A percentile compares a stretch with the other conserved stretches of the same genome.
phyloP scores from a whole-genome alignment of 2,113 vertebrate genomes.

The Ailurus styani region DNA sequence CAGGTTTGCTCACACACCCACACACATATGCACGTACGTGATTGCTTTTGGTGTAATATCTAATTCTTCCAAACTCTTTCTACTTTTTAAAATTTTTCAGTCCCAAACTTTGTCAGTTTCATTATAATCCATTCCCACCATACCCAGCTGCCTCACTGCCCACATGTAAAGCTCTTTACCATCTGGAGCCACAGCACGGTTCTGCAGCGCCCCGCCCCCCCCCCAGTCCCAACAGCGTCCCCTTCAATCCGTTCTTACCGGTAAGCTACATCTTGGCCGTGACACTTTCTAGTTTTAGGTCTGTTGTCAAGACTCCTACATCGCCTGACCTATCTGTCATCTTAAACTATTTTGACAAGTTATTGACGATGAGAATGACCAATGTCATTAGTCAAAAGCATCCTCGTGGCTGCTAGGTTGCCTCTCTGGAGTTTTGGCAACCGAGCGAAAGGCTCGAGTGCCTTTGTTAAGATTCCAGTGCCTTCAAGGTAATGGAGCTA shows the following conservation, averaged over 20 bases:
- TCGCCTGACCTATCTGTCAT: neutral
- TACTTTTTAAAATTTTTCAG: neutral
- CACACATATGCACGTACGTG: neutral
- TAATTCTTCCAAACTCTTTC: neutral
- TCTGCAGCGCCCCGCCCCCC: neutral
- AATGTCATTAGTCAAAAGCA: neutral
- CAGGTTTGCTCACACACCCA: neutral
- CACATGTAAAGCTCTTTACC: neutral
- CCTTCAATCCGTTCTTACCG: neutral
- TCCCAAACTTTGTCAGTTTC: neutral
- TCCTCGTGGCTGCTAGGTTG: neutral
- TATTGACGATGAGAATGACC: neutral
- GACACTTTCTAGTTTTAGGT: neutral
- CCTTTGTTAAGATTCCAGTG: neutral
- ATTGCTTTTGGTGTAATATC: neutral
- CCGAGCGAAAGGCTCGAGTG: neutral
- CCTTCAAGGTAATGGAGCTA: neutral
- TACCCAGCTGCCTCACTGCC: neutral
- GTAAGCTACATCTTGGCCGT: neutral
- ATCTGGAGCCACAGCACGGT: neutral
- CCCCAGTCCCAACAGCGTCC: neutral
- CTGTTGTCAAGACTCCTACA: neutral
- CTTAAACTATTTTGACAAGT: neutral
- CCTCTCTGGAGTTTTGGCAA: neutral
- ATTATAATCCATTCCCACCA: neutral